These are phyloP conservation scores for Sebastes minor DNA, from an alignment of 2,797 vertebrate genomes.

Conservation along the genomic window DNA sequence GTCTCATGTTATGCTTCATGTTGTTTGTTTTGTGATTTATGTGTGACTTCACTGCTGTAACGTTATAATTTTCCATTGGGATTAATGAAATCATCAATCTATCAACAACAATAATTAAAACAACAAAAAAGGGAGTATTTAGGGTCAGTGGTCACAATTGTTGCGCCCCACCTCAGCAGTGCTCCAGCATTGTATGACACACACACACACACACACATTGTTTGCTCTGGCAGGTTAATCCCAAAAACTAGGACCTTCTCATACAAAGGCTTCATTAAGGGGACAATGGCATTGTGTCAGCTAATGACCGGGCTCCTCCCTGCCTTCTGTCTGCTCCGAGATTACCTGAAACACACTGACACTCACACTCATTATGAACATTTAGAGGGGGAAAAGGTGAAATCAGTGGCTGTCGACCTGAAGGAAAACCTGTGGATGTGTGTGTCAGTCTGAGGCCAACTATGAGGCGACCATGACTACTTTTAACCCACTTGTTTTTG, in stretches of 20 bases:
- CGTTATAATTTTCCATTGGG: background rate
- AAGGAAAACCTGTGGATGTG: background rate
- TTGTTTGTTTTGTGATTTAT: background rate
- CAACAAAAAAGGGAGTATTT: background rate
- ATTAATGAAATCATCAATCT: background rate
- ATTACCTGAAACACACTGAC: slow-evolving; percentile 42
- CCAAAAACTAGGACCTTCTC: slow-evolving; percentile 63
- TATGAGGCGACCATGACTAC: background rate
- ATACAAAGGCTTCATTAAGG: slow-evolving; percentile 77
- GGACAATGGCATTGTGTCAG: slow-evolving; percentile 76
- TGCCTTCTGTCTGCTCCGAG: slow-evolving; percentile 56
- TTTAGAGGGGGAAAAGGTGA: background rate
- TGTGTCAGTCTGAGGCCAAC: background rate
- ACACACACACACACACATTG: slow-evolving; percentile 47
- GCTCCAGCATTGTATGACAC: background rate
- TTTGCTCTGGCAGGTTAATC: slow-evolving; percentile 59
- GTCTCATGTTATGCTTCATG: fast-evolving
- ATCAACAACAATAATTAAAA: background rate
- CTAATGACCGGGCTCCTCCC: slow-evolving; percentile 73
- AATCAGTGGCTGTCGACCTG: background rate
- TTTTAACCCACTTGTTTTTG: background rate
- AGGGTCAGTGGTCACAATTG: background rate
- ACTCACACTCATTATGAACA: slow-evolving; percentile 18
- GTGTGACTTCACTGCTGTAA: background rate
- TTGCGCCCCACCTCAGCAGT: background rate